A percentile compares a stretch with the other conserved stretches of the same genome.
These are phyloP conservation scores for Zosterops japonicus DNA, from an alignment of 2,113 vertebrate genomes.

Conservation along the genomic window DNA sequence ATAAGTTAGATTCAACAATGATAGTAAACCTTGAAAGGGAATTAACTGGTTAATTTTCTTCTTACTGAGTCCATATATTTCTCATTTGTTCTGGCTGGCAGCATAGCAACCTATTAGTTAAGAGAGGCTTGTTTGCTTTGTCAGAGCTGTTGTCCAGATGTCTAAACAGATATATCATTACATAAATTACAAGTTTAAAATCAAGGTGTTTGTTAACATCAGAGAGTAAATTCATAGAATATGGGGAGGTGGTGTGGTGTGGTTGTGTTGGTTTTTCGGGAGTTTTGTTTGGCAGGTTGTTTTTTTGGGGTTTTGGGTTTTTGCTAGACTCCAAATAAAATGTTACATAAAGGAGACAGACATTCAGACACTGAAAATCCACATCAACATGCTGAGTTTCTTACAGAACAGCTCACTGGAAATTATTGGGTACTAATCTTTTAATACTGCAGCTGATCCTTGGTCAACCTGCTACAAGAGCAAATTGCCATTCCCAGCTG, in stretches of 20 bases:
- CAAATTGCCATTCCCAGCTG: slow-evolving; percentile 61
- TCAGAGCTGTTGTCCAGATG: not conserved
- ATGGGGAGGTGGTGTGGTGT: too few relatives aligned
- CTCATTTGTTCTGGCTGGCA: not conserved
- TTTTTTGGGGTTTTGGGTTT: not conserved
- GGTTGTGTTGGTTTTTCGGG: not conserved
- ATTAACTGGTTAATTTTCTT: not conserved
- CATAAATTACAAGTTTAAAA: not conserved
- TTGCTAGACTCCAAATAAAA: not conserved
- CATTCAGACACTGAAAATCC: not conserved
- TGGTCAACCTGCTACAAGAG: slow-evolving; percentile 42
- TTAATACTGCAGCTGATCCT: slow-evolving; percentile 53
- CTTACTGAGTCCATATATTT: not conserved
- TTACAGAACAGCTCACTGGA: slow-evolving; percentile 4
- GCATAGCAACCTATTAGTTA: not conserved
- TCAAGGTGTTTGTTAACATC: not conserved
- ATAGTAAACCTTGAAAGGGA: not conserved
- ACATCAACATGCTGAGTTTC: not conserved
- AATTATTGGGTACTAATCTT: slow-evolving; percentile 54
- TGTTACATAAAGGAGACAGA: not conserved
- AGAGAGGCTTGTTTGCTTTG: not conserved
- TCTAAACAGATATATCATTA: not conserved
- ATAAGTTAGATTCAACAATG: not conserved
- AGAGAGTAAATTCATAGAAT: not conserved
- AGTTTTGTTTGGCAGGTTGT: not conserved